Base-by-base conservation (phyloP, 1,140 invertebrate genomes). In the Thereuonema tuberculata region DNA sequence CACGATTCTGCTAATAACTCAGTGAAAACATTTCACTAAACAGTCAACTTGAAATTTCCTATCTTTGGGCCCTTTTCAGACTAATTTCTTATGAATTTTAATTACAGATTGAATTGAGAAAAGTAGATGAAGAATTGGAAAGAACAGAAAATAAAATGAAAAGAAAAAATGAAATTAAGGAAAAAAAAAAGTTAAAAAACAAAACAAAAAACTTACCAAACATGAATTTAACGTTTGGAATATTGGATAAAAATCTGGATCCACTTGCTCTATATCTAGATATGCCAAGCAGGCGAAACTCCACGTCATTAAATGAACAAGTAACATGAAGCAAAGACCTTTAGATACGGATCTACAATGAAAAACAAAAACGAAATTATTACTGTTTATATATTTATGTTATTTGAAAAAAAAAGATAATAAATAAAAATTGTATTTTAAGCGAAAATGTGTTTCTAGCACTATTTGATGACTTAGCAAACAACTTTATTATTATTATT, bases 241-340 rank as follows among this genome's bases (percentile, higher is more conserved):
- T 31, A 56, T 56, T 2, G 55, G 55, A 37, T 56, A 56, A 27
- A 56, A 56, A 25, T 56, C 55, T 12, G 55, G 55, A 29, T 29
- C 20, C 12, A 56, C 26, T n/a, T 37, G 29, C 26, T 56, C 55
- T 26, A 56, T 56, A 43, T 56, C 55, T 29, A 56, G 23, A 43
- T 56, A 56, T 2, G 55, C 55, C 2, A 37, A 23, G 24, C 55
- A 56, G n/a, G 55, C 55, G 24, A 56, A 56, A 21, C 9, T 56
- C 55, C 55, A 56, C 12, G 20, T 43, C 27, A 56, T 29, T 14
- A 37, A 14, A 24, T n/a, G 37, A 5, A 27, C 20, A 2, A 56
- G 2, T 2, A 31, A 17, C 3, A 56, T 23, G 20, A 12, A 56
- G 9, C 29, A 27, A 2, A 56, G 23, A 12, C 55, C 55, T 23